A percentile compares a stretch with the other conserved stretches of the same genome.
Conservation (phyloP, 2,797 vertebrate species). For the Holocentrus rufus region DNA sequence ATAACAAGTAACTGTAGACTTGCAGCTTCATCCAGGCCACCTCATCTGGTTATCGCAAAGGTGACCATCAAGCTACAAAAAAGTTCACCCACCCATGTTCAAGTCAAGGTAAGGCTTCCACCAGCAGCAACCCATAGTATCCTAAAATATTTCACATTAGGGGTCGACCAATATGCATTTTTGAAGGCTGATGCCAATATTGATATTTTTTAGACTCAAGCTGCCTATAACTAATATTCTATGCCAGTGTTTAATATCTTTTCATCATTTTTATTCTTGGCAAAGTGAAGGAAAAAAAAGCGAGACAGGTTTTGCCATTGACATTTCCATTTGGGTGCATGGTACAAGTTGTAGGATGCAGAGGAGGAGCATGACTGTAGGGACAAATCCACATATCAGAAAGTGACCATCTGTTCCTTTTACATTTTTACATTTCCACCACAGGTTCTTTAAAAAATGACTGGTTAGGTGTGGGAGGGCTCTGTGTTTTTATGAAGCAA, state of each 20-base stretch:
- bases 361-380: conserved; percentile 29
- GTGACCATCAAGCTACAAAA: not conserved
- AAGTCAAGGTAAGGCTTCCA: not conserved
- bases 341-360: not conserved
- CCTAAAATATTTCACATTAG: no score
- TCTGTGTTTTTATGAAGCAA: conserved; percentile 45
- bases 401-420: conserved; percentile 60
- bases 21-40: conserved; percentile 9
- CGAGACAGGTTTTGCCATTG: not conserved
- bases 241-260: no score
- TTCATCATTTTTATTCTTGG: no score
- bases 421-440: conserved; percentile 39
- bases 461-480: conserved; percentile 26
- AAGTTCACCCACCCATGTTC: no score
- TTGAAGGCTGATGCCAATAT: no score
- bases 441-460: conserved; percentile 26
- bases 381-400: conserved; percentile 46
- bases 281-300: no score
- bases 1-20: not conserved
- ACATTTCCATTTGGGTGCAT: not conserved
- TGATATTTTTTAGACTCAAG: no score
- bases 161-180: no score
- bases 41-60: not conserved
- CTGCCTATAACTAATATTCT: no score
- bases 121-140: no score